phyloP scores from a whole-genome alignment of 2,113 vertebrate species.

The Ovibos moschatus region DNA sequence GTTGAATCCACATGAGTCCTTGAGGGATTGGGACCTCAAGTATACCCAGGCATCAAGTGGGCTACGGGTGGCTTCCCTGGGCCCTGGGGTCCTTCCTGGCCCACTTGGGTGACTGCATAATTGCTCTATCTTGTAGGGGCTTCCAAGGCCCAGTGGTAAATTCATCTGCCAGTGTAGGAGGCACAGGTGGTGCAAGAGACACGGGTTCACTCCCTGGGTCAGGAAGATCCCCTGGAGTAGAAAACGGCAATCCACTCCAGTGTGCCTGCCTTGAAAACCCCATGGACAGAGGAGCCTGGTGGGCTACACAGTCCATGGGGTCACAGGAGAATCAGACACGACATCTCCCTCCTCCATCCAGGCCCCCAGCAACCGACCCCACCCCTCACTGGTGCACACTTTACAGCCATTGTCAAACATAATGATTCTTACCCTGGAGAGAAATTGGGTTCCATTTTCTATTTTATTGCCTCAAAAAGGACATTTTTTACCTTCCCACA shows the following conservation, averaged over 20 bases:
- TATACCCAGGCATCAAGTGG: too few relatives aligned
- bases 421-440: conserved; percentile 82
- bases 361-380: neutral
- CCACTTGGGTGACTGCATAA: neutral
- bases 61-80: neutral
- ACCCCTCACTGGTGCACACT: conserved; percentile 53
- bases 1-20: neutral
- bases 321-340: neutral
- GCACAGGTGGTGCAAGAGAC: neutral
- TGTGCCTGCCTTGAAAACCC: neutral
- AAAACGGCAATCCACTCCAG: neutral
- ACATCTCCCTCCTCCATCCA: neutral
- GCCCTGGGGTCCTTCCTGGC: neutral
- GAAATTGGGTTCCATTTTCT: conserved; percentile 80
- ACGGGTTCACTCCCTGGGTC: neutral
- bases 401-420: conserved; percentile 79
- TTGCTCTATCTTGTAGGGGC: neutral
- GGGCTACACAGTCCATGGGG: neutral
- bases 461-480: conserved; percentile 82
- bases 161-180: neutral
- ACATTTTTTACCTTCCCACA: conserved; percentile 81
- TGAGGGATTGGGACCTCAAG: accelerated
- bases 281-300: neutral
- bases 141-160: neutral
- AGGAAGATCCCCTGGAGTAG: neutral